A percentile compares a stretch with the other conserved stretches of the same genome.
phyloP scores from a whole-genome alignment of 2,888 invertebrate species.

The Coelopa pilipes region DNA sequence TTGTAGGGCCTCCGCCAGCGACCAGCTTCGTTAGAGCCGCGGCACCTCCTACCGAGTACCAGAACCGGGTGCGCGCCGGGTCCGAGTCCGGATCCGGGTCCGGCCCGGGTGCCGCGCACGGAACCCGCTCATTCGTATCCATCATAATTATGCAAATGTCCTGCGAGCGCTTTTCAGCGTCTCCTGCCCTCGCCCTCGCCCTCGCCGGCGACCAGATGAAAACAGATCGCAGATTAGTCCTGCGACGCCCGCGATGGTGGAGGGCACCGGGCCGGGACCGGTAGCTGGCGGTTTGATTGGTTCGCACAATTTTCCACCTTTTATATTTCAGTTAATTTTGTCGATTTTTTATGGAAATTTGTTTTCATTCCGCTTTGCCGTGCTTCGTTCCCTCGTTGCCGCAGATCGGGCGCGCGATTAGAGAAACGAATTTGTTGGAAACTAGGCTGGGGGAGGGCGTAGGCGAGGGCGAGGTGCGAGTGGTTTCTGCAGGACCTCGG shows the following conservation, averaged over 20 bases:
- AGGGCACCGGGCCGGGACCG: too few relatives aligned
- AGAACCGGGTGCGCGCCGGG: constrained; percentile 10
- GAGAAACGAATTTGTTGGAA: constrained; percentile 31
- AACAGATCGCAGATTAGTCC: not conserved
- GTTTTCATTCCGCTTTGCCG: too few relatives aligned
- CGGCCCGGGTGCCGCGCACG: constrained; percentile 2
- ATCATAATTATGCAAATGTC: constrained; percentile 61
- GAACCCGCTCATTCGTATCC: constrained; percentile 47
- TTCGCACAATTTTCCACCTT: constrained; percentile 62
- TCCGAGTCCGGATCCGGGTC: too few relatives aligned
- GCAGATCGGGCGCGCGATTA: constrained; percentile 25
- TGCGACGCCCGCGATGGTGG: constrained; percentile 31
- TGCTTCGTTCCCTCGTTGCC: not conserved
- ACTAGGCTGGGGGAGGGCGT: not conserved
- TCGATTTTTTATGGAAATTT: constrained; percentile 34
- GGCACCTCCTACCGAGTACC: too few relatives aligned
- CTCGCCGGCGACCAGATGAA: not conserved
- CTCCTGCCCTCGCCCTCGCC: not conserved
- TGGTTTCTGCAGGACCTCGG: not conserved
- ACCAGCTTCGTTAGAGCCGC: too few relatives aligned
- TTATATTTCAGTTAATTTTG: constrained; percentile 48
- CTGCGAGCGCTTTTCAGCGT: not conserved
- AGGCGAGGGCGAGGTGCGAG: not conserved
- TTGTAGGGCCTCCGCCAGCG: not conserved
- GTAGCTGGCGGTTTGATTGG: constrained; percentile 29